Base-by-base conservation (phyloP, 2,888 invertebrate species). In the Rhagonycha lutea region DNA sequence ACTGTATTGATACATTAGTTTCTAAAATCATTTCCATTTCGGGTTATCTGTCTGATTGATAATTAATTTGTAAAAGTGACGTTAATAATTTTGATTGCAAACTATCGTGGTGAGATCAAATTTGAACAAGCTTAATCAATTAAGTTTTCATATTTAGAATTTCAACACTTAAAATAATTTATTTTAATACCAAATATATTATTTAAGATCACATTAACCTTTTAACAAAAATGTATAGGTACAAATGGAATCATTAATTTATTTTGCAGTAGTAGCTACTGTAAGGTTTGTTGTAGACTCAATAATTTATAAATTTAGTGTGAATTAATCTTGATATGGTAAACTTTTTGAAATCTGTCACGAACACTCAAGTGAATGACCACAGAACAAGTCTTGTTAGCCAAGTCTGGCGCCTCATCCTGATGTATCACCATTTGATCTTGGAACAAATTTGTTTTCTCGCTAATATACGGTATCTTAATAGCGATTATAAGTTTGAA, bases 381-480 rank as follows among this genome's bases (percentile, higher is more conserved):
- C 80, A 78, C 69, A 70, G 71, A 80, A 80, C 79, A 80, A 68
- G 80, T 80, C 80, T 77, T 67, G 60, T 70, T 60, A 70, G 72
- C 73, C 65, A 68, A 69, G 79, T 60, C 79, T 80, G 80, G 80
- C 80, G 80, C 80, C 80, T 79, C 74, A 70, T 76, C 72, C 72
- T 74, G 47, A 47, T 47, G 71, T 78, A 80, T 79, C 79, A 73
- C 29, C 69, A 77, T 73, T 76, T 76, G 74, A 79, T 80, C 78
- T 74, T 67, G 65, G 72, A 74, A 76, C 74, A 78, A 74, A 78
- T 78, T 78, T 76, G 78, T 78, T 76, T 78, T 78, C 70, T 12
- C 68, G 63, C 32, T 73, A 73, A 68, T 62, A 61, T 70, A 70
- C 24, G 18, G 69, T 69, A n/a, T 47, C 18, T 69, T 68, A 68